Percentiles rank a stretch among this genome's conserved stretches.
Conservation (phyloP, 2,113 vertebrate genomes). For the Sylvietta virens region DNA sequence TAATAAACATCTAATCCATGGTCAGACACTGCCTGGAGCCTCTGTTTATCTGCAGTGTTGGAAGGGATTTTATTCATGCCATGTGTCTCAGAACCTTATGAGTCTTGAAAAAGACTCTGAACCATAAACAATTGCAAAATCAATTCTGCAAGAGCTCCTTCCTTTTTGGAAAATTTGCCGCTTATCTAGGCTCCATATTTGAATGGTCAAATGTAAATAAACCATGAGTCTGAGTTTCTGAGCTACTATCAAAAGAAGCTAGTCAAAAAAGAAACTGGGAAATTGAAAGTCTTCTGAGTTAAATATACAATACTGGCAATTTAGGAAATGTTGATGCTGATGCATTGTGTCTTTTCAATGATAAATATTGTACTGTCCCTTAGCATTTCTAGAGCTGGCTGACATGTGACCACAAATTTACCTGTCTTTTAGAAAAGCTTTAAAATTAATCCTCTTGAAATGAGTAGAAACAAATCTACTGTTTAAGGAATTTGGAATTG, state of each 20-base stretch:
- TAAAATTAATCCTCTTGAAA: background rate
- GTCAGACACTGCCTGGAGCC: constrained; percentile 11
- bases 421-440: background rate
- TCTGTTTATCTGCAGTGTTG: background rate
- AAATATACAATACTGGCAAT: background rate
- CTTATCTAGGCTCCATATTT: background rate
- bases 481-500: background rate
- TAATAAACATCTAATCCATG: background rate
- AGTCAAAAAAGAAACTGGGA: background rate
- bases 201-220: background rate
- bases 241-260: background rate
- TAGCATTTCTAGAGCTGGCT: background rate
- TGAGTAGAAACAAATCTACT: background rate
- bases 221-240: background rate
- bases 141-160: background rate
- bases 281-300: background rate
- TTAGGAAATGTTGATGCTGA: background rate
- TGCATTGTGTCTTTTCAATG: background rate
- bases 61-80: background rate
- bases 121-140: background rate
- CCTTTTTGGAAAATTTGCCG: background rate
- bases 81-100: background rate
- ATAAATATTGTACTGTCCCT: background rate
- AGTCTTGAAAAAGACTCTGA: background rate
- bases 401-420: background rate